Evolutionary conservation across 2,113 vertebrate species (phyloP).

Genomic region (Cyprinodon tularosa): DNA sequence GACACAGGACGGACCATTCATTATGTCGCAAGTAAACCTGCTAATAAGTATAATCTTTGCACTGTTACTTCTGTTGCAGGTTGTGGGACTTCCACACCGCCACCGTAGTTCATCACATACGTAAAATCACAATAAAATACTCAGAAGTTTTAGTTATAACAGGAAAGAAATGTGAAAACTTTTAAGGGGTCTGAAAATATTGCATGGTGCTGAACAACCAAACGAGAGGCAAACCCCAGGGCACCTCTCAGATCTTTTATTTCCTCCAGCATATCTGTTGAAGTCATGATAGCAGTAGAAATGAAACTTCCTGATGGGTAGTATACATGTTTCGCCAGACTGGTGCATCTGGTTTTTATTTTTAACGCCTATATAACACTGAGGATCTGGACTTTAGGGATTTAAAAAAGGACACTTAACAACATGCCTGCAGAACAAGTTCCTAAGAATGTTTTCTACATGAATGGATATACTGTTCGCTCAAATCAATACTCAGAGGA

Average conservation of each 20-base stretch:
- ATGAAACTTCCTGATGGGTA: background rate
- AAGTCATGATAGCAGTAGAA: background rate
- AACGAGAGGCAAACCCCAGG: background rate
- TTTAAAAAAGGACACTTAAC: constrained; percentile 28
- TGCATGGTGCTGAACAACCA: too few relatives aligned
- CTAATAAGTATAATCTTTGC: too few relatives aligned
- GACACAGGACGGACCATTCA: too few relatives aligned
- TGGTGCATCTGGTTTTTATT: background rate
- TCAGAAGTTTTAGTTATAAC: too few relatives aligned
- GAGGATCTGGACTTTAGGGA: constrained; percentile 13
- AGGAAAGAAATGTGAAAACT: background rate
- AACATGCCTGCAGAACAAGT: constrained; percentile 21
- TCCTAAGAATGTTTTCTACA: constrained; percentile 10
- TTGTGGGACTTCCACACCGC: too few relatives aligned
- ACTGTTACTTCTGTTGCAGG: too few relatives aligned
- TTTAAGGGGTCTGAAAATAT: background rate
- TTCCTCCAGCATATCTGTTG: background rate
- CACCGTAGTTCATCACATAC: too few relatives aligned
- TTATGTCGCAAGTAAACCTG: too few relatives aligned
- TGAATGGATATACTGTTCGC: constrained; percentile 10
- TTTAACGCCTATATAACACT: constrained; percentile 33
- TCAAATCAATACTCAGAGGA: constrained; percentile 15
- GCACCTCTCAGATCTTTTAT: background rate
- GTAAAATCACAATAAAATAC: too few relatives aligned
- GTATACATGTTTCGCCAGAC: background rate